Evolutionary conservation across 2,888 invertebrate species (phyloP).

Genomic region (Dioctria rufipes): DNA sequence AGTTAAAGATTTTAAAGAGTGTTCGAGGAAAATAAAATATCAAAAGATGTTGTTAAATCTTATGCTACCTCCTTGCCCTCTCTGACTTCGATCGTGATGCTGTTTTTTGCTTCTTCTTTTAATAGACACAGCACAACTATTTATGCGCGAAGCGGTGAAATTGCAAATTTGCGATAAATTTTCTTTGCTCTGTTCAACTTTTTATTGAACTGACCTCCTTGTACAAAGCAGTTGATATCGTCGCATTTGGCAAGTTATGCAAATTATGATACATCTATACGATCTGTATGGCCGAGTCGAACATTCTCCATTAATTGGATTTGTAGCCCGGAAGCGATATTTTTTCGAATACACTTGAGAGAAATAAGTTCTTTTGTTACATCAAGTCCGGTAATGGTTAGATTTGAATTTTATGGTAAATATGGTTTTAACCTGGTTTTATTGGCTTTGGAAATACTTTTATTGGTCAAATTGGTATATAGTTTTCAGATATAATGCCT

Average conservation of each 20-base stretch:
- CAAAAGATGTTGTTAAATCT: neutral
- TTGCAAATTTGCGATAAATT: neutral
- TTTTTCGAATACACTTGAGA: neutral
- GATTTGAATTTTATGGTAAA: no score
- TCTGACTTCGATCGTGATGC: neutral
- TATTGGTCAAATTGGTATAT: no score
- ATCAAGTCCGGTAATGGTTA: no score
- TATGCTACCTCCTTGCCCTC: neutral
- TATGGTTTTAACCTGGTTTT: no score
- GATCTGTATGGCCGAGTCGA: neutral
- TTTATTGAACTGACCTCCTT: constrained; percentile 21
- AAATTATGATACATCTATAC: constrained; percentile 1
- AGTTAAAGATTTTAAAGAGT: neutral
- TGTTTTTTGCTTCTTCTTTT: neutral
- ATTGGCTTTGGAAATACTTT: no score
- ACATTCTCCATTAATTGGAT: constrained; percentile 32
- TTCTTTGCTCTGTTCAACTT: neutral
- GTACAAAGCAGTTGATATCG: neutral
- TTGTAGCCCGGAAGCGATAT: constrained; percentile 29
- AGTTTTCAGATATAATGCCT: no score
- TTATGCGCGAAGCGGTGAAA: neutral
- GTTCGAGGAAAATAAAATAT: no score
- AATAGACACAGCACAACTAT: neutral
- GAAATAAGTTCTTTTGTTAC: no score
- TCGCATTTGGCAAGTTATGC: constrained; percentile 27